Percentiles rank a stretch among this genome's conserved stretches.
Evolutionary conservation across 37 sponge, comb jelly and placozoan genomes (phyloP).

Genomic region (Beroe forskalii): DNA sequence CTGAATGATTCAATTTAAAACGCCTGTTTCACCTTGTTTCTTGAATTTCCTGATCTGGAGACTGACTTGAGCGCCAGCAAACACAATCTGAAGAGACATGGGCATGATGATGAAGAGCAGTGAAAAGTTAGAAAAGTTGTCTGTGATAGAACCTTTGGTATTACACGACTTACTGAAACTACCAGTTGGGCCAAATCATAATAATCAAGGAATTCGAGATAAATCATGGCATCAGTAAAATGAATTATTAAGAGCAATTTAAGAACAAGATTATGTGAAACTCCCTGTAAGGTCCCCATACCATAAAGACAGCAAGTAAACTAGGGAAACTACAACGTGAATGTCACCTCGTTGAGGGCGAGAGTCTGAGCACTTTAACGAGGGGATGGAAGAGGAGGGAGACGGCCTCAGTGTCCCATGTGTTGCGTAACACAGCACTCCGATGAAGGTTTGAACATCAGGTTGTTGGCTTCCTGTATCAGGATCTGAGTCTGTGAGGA

Average conservation of each 20-base stretch:
- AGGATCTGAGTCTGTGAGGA: conserved; percentile 76
- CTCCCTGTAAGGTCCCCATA: too few species aligned
- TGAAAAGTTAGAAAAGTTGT: too few species aligned
- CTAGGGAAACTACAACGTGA: too few species aligned
- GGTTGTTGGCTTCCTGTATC: conserved; percentile 73
- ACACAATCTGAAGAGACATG: conserved; percentile 75
- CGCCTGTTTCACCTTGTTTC: conserved; percentile 75
- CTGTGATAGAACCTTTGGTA: too few species aligned
- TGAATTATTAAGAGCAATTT: too few species aligned
- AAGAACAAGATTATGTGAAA: too few species aligned
- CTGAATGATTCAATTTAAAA: too few species aligned
- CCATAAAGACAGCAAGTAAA: too few species aligned
- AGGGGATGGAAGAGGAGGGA: conserved; percentile 61
- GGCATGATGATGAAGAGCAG: too few species aligned
- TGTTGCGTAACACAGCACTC: conserved; percentile 79
- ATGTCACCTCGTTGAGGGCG: background rate
- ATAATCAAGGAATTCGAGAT: background rate
- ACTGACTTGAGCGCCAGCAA: conserved; percentile 81
- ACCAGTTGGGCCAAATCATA: background rate
- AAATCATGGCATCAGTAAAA: too few species aligned
- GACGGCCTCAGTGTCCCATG: conserved; percentile 50
- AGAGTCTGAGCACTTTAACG: background rate
- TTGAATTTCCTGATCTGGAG: conserved; percentile 75
- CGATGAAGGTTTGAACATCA: conserved; percentile 83
- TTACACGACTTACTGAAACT: too few species aligned